Evolutionary conservation across 2,113 vertebrate species (phyloP), one percentile per base, ranked within the genome.

Genomic region (Corvus cornix): DNA sequence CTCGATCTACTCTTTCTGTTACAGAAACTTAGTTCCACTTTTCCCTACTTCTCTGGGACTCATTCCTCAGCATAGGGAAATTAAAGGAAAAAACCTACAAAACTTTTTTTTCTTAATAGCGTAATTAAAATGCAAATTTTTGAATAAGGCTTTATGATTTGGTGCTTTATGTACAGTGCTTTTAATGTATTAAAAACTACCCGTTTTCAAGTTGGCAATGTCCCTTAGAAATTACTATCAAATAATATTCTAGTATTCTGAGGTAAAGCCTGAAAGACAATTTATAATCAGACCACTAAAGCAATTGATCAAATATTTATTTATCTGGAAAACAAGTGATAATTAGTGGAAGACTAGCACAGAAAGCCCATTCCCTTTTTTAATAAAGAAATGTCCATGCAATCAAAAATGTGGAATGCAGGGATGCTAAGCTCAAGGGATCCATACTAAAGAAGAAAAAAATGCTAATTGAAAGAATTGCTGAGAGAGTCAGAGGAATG

Each of bases 301-400:
- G 35, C 88, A 75, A 93, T 92, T 87, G 85, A 94, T 93, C 90
- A 86, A 96, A 93, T 95, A 91, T 93, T 94, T 88, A 89, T 95
- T 95, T 89, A 86, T 81, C 75, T 90, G 64, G 31, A 78, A 93
- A 96, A 72, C 21, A 44, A 92, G 72, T 52, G 87, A 89, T 90
- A 90, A 94, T 92, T 95, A 96, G 60, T 35, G 51, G 41, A 78
- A 74, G 64, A 44, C 35, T 83, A 69, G 28, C 35, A 44, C 28
- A 3, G 8, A 89, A 86, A 97, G 23, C 28, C 30, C 37, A 13
- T 73, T 90, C 58, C 51, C 35, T 12, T 74, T 95, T 94, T 87
- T 77, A 96, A 87, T 88, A 87, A 91, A 96, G 68, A 77, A 97
- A 85, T 58, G 51, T 13, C n/a, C 72, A 55, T 87, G 69, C 86